Conservation (phyloP, 2,113 vertebrate genomes). For the Tragelaphus buxtoni region DNA sequence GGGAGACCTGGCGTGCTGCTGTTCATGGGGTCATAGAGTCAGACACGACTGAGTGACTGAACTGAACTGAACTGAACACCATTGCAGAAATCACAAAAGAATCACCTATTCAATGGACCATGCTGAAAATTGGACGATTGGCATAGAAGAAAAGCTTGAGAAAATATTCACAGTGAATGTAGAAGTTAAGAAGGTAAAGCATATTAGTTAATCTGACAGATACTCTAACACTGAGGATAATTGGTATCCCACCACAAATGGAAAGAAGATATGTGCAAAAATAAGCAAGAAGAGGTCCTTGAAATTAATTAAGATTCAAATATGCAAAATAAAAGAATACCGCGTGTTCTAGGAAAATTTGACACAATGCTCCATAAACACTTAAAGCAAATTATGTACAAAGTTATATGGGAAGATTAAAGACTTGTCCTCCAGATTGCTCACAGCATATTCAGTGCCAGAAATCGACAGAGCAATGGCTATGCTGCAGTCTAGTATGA, state of each 20-base stretch:
- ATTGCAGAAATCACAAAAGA: not conserved
- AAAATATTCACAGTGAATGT: not conserved
- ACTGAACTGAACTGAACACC: not conserved
- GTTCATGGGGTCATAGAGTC: not conserved
- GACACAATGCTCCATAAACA: not conserved
- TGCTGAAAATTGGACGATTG: not conserved
- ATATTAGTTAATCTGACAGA: not conserved
- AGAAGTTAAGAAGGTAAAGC: not conserved
- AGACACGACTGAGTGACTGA: fast-evolving
- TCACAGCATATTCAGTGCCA: not conserved
- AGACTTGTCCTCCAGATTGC: not conserved
- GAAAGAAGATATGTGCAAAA: not conserved
- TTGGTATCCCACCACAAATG: not conserved
- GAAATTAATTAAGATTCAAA: not conserved
- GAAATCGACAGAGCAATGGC: not conserved
- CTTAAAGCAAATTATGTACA: not conserved
- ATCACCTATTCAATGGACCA: not conserved
- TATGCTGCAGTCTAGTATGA: not conserved
- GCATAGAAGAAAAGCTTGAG: not conserved
- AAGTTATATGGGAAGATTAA: not conserved
- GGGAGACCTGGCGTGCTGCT: not conserved
- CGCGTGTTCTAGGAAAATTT: not conserved
- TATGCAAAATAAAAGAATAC: not conserved
- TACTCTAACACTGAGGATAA: not conserved
- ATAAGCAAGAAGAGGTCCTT: not conserved